These are phyloP conservation scores for Dicrostonyx torquatus DNA, from an alignment of 2,797 vertebrate genomes.

Conservation along the genomic window DNA sequence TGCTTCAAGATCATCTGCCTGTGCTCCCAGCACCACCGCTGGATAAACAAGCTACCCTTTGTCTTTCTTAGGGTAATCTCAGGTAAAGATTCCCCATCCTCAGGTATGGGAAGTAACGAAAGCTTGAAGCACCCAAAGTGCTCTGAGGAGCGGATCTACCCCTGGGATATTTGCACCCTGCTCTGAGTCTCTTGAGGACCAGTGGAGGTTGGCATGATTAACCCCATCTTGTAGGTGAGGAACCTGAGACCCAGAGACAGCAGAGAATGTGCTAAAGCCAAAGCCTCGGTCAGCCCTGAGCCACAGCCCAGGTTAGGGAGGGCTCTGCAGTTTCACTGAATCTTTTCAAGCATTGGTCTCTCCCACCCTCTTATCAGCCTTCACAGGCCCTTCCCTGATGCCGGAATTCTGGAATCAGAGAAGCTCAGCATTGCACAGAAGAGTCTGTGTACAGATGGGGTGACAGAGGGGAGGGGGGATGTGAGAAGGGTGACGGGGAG, in stretches of 20 bases:
- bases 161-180: too few relatives aligned
- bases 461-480: background rate
- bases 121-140: too few relatives aligned
- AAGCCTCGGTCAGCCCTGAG: background rate
- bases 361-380: background rate
- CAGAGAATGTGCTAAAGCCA: background rate
- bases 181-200: background rate
- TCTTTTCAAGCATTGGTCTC: accelerated
- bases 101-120: background rate
- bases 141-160: background rate
- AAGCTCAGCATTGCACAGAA: background rate
- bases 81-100: background rate
- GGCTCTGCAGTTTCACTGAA: background rate
- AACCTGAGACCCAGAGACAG: background rate
- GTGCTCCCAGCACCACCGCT: background rate
- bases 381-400: too few relatives aligned
- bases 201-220: background rate
- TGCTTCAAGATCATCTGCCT: conserved; percentile 62
- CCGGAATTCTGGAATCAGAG: background rate
- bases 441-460: background rate
- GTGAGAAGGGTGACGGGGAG: background rate
- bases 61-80: background rate
- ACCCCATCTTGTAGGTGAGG: background rate
- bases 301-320: background rate
- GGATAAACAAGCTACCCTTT: background rate